Conservation (phyloP, 2,797 vertebrate genomes). For the Tokudaia muenninki region DNA sequence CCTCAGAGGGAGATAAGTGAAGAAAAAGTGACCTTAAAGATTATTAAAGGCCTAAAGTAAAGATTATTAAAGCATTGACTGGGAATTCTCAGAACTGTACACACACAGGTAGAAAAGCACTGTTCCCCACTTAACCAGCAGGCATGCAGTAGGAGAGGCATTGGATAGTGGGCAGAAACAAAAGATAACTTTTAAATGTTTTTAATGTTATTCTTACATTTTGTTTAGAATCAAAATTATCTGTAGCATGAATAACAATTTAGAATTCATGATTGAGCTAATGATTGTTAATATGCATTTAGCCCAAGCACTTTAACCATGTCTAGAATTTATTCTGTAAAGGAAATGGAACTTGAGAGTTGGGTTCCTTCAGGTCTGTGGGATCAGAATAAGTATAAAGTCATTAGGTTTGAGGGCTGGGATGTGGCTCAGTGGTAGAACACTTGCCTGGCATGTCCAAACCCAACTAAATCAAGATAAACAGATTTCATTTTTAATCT, state of each 20-base stretch:
- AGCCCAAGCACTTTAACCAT: constrained; percentile 26
- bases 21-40: constrained; percentile 65
- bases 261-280: constrained; percentile 55
- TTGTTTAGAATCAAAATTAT: constrained; percentile 50
- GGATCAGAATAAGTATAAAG: constrained; percentile 17
- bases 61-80: constrained; percentile 38
- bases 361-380: constrained; percentile 26
- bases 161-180: neutral
- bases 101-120: constrained; percentile 6
- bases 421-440: neutral
- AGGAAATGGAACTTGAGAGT: neutral
- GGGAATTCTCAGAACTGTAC: neutral
- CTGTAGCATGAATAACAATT: constrained; percentile 41
- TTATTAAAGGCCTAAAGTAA: constrained; percentile 49
- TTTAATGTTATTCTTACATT: constrained; percentile 7
- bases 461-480: neutral
- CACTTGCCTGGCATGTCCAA: neutral
- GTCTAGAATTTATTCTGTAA: constrained; percentile 20
- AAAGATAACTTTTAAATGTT: constrained; percentile 15
- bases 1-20: constrained; percentile 58
- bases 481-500: constrained; percentile 44
- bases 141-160: neutral
- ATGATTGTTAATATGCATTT: constrained; percentile 47
- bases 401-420: neutral
- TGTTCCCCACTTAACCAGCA: neutral